Evolutionary conservation across 2,797 vertebrate genomes (phyloP).

Genomic region (Falco peregrinus): DNA sequence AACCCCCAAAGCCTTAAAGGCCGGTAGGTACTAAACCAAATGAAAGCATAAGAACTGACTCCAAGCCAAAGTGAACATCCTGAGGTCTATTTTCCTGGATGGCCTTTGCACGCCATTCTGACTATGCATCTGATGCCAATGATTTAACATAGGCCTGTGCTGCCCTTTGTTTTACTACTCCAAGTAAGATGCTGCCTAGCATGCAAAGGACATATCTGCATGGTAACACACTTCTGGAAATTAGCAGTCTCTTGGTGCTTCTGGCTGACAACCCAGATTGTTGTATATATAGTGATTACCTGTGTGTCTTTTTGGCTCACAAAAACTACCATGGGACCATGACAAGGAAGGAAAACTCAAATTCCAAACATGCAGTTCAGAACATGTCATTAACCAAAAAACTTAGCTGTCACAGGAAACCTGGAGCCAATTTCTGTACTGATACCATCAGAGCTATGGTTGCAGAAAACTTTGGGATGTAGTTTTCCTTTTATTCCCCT

Average conservation of each 20-base stretch:
- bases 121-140: neutral
- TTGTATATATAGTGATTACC: neutral
- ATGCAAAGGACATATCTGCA: neutral
- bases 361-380: rapidly evolving
- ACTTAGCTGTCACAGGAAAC: neutral
- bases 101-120: neutral
- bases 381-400: neutral
- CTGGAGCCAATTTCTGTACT: neutral
- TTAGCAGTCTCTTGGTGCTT: neutral
- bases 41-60: neutral
- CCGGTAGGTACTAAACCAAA: neutral
- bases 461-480: neutral
- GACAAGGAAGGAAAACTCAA: neutral
- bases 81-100: neutral
- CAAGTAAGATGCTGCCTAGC: neutral
- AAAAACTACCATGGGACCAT: rapidly evolving
- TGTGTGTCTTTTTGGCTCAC: neutral
- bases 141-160: neutral
- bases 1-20: neutral
- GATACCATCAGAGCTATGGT: rapidly evolving
- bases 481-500: neutral
- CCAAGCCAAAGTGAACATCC: neutral
- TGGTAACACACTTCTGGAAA: neutral
- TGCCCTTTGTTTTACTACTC: neutral
- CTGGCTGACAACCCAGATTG: neutral